Conservation (phyloP, 2,797 vertebrate genomes). For the Tympanoctomys barrerae region DNA sequence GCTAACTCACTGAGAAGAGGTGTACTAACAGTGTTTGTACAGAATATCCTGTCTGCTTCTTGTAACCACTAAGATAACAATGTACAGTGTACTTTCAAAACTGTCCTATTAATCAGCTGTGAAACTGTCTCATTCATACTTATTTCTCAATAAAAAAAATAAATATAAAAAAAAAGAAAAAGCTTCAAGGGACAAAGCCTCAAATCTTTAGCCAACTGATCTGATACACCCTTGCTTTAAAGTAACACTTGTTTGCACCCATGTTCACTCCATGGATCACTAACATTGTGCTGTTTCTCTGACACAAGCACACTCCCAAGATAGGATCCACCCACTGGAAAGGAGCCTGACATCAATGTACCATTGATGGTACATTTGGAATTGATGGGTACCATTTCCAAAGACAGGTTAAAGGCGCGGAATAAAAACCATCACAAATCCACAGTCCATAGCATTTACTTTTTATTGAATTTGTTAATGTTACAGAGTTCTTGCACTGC, state of each 20-base stretch:
- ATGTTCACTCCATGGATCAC: not conserved
- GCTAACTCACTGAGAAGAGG: too few species aligned
- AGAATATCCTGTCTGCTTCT: too few species aligned
- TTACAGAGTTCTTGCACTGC: slow-evolving; percentile 88
- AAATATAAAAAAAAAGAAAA: not conserved
- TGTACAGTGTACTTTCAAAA: too few species aligned
- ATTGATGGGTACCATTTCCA: not conserved
- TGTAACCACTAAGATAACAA: too few species aligned
- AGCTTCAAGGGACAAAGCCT: not conserved
- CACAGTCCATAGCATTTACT: slow-evolving; percentile 83
- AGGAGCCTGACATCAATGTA: not conserved
- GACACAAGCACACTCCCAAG: not conserved
- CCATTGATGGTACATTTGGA: too few species aligned
- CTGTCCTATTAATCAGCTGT: too few species aligned
- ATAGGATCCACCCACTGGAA: not conserved
- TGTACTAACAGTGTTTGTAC: too few species aligned
- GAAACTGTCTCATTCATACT: too few species aligned
- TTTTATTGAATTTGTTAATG: slow-evolving; percentile 89
- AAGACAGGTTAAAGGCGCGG: not conserved
- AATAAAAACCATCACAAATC: slow-evolving; percentile 82
- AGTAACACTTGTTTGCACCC: not conserved
- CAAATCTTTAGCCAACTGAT: not conserved
- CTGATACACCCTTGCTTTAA: not conserved
- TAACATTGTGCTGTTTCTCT: not conserved
- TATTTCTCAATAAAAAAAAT: too few species aligned